Base-by-base conservation (phyloP, 1,140 invertebrate species). In the Leptinotarsa defecta region DNA sequence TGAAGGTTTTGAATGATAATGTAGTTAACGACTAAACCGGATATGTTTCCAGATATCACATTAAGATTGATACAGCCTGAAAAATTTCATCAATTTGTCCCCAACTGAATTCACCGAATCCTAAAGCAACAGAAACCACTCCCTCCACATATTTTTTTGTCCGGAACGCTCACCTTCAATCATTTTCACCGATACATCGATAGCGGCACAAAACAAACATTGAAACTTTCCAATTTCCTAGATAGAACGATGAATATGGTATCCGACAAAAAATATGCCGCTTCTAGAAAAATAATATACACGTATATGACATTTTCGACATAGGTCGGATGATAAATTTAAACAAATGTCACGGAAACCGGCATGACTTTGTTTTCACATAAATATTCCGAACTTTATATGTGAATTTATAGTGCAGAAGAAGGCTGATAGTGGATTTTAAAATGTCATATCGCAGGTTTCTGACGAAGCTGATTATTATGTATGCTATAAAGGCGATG, bases 241-340 rank as follows among this genome's bases (percentile, higher is more conserved):
- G 15, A 19, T 57, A 17, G 17, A 57, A 4, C 52, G 52, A 17
- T 57, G 52, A 57, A 19, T 57, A 57, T 57, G 52, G 15, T 57
- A 57, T 57, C 52, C 17, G 19, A 43, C 34, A 20, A 65, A 65
- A 65, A 65, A 65, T 19, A 20, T 13, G 27, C 20, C 17, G 20
- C 64, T 34, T 15, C 20, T 34, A n/a, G 13, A 22, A 34, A 65
- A 65, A n/a, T 65, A 65, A 22, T 65, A 65, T 65, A 65, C 64
- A 65, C 20, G 64, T 24, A 65, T 65, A 20, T 65, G 64, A 65
- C 64, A 65, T 65, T 65, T 65, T 65, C 68, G 15, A 70, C 34
- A 70, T 52, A 70, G 34, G 71, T 62, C 52, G 71, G n/a, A 72
- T 64, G 52, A 72, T 72, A 72, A 72, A 72, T 72, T 48, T 43